Percentiles rank a stretch among this genome's conserved stretches.
These are phyloP conservation scores for Zaprionus camerounensis DNA, from an alignment of 1,140 invertebrate genomes.

Conservation along the genomic window DNA sequence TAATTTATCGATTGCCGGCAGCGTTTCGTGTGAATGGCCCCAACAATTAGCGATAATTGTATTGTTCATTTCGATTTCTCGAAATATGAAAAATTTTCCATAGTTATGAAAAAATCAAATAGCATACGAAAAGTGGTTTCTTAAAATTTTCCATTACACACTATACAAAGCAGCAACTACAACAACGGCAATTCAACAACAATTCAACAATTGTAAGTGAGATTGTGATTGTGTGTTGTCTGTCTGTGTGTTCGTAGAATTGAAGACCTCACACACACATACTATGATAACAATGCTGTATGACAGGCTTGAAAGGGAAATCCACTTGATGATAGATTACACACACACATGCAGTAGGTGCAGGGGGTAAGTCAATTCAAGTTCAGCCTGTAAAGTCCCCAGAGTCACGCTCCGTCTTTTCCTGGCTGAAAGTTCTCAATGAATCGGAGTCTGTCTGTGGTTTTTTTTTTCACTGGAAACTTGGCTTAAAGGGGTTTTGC, in stretches of 20 bases:
- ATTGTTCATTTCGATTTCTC: constrained; percentile 60
- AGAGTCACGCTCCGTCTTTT: background rate
- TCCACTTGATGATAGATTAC: constrained; percentile 24
- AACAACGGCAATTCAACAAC: constrained; percentile 32
- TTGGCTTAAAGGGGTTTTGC: background rate
- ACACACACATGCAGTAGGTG: background rate
- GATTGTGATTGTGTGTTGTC: background rate
- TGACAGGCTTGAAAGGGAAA: constrained; percentile 41
- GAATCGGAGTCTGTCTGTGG: background rate
- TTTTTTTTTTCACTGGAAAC: constrained; percentile 1
- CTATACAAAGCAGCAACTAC: background rate
- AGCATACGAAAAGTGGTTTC: constrained; percentile 57
- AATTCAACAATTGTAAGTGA: constrained; percentile 20
- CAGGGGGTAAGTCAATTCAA: constrained; percentile 35
- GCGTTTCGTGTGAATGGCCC: constrained; percentile 5
- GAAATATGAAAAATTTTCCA: constrained; percentile 67
- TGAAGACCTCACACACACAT: constrained; percentile 11
- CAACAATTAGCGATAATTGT: constrained; percentile 71
- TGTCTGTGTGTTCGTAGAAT: constrained; percentile 1
- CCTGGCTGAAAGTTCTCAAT: constrained; percentile 18
- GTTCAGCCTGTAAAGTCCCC: constrained; percentile 32
- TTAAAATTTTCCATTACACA: constrained; percentile 70
- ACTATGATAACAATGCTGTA: background rate
- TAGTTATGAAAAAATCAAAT: constrained; percentile 49
- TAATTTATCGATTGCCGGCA: background rate